These are phyloP conservation scores for Apteryx mantelli DNA, from an alignment of 2,113 vertebrate genomes.

Conservation along the genomic window DNA sequence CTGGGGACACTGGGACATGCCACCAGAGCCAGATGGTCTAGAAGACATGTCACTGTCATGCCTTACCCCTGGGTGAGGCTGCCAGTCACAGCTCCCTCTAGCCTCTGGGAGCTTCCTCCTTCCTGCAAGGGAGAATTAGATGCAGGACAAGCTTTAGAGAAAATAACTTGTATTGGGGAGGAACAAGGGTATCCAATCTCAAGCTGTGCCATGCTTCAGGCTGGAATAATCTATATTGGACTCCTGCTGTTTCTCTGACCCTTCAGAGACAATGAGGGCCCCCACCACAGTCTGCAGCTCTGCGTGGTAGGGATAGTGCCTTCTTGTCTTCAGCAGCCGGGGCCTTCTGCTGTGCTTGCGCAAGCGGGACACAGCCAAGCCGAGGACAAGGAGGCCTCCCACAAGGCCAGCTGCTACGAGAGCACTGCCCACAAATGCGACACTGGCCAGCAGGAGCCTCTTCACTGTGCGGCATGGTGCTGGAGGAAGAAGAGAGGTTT, in stretches of 20 bases:
- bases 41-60: background rate
- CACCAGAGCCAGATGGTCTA: too few relatives aligned
- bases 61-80: too few relatives aligned
- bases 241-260: fast-evolving
- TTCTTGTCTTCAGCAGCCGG: fast-evolving
- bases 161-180: background rate
- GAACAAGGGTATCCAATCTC: background rate
- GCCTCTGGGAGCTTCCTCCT: background rate
- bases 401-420: background rate
- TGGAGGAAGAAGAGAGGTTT: background rate
- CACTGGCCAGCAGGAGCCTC: background rate
- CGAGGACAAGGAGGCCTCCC: background rate
- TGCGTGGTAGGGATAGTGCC: background rate
- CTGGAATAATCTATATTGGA: background rate
- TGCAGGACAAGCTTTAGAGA: background rate
- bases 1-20: too few relatives aligned
- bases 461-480: fast-evolving
- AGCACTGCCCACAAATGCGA: slow-evolving; percentile 5
- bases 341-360: fast-evolving
- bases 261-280: background rate
- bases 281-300: slow-evolving; percentile 31
- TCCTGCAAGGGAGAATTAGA: background rate
- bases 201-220: fast-evolving
- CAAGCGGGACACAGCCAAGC: background rate
- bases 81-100: background rate